These are phyloP conservation scores for Echeneis naucrates DNA, from an alignment of 2,797 vertebrate genomes.

Conservation along the genomic window DNA sequence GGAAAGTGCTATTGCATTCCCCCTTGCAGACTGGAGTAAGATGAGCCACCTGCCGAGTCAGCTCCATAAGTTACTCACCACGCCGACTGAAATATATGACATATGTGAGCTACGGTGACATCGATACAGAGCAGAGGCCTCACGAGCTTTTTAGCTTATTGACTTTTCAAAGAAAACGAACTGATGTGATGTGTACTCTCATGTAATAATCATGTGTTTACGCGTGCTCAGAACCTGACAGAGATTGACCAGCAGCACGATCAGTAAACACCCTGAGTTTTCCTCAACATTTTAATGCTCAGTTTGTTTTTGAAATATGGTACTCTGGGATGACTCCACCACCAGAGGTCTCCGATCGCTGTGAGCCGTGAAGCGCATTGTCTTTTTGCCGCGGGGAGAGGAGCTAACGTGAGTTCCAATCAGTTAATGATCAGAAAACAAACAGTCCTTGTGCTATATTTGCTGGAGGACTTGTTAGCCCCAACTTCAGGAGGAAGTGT, in stretches of 20 bases:
- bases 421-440: not conserved
- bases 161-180: not conserved
- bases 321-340: not conserved
- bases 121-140: not conserved
- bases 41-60: constrained; percentile 58
- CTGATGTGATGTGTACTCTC: not conserved
- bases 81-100: constrained; percentile 33
- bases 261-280: not conserved
- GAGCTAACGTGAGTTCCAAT: not conserved
- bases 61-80: constrained; percentile 32
- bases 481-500: not conserved
- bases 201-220: too few relatives aligned
- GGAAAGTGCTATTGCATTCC: constrained; percentile 76
- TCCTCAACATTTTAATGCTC: not conserved
- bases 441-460: not conserved
- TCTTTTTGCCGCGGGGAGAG: not conserved
- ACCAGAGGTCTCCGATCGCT: not conserved
- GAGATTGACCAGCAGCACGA: not conserved
- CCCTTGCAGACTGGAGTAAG: constrained; percentile 59
- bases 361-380: not conserved
- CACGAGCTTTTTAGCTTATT: not conserved
- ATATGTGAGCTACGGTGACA: constrained; percentile 19
- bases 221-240: not conserved
- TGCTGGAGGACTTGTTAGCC: too few relatives aligned
- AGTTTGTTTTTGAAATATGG: not conserved